Percentiles rank a stretch among this genome's conserved stretches.
These are phyloP conservation scores for Lycorma delicatula DNA, from an alignment of 1,140 invertebrate genomes.

Conservation along the genomic window DNA sequence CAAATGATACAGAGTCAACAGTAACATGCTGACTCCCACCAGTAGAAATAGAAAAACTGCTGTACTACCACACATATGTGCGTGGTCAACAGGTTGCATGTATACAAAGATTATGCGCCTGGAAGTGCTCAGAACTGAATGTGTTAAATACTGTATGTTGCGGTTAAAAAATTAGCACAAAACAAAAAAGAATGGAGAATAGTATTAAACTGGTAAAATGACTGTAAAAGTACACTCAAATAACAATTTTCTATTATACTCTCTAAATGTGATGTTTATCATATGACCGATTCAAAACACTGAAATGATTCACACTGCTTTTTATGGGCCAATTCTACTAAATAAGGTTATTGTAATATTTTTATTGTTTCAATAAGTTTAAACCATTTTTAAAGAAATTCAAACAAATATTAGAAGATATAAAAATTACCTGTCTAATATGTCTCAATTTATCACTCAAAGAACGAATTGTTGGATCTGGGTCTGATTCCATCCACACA, in stretches of 20 bases:
- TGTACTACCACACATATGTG: too few species aligned
- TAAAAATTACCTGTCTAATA: constrained; percentile 46
- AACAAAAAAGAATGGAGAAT: too few species aligned
- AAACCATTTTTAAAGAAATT: neutral
- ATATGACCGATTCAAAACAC: neutral
- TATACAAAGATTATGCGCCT: too few species aligned
- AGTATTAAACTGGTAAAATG: too few species aligned
- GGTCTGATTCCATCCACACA: constrained; percentile 38
- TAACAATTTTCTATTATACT: neutral
- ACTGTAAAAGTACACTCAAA: too few species aligned
- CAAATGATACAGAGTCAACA: too few species aligned
- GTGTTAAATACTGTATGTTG: too few species aligned
- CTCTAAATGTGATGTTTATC: neutral
- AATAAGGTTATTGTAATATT: neutral
- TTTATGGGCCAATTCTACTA: neutral
- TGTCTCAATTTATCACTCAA: constrained; percentile 54
- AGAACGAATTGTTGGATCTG: constrained; percentile 46
- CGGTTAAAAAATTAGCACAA: too few species aligned
- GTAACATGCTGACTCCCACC: too few species aligned
- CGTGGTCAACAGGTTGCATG: too few species aligned
- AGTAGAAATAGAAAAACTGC: too few species aligned
- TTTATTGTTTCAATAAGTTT: neutral
- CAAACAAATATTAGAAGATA: neutral
- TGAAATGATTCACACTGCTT: neutral
- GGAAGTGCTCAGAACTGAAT: too few species aligned